Evolutionary conservation across 1,140 invertebrate species (phyloP).

Genomic region (Chrysoperla carnea): DNA sequence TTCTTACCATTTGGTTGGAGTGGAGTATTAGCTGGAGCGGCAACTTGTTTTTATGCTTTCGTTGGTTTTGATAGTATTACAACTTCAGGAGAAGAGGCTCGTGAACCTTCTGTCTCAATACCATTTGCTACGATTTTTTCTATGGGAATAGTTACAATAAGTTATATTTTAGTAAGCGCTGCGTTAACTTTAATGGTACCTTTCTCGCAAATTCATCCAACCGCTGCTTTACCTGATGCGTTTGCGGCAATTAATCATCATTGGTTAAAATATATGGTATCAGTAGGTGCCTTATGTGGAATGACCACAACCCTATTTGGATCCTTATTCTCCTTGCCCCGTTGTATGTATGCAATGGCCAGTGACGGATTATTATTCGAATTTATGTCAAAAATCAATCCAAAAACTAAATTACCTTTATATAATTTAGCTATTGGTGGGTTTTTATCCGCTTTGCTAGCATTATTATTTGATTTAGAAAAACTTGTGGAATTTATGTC

Average conservation of each 20-base stretch:
- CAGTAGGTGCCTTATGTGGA: conserved; percentile 72
- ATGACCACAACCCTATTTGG: conserved; percentile 79
- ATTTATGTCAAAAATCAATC: conserved; percentile 55
- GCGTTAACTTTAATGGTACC: conserved; percentile 74
- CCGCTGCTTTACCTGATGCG: conserved; percentile 70
- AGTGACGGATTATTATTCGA: conserved; percentile 70
- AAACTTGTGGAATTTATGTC: conserved; percentile 90
- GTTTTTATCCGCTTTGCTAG: conserved; percentile 55
- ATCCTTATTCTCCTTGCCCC: conserved; percentile 63
- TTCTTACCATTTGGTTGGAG: conserved; percentile 67
- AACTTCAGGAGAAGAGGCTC: conserved; percentile 72
- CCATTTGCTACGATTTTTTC: conserved; percentile 65
- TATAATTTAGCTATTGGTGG: conserved; percentile 66
- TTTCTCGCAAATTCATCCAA: conserved; percentile 50
- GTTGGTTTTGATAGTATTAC: conserved; percentile 79
- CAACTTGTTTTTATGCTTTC: conserved; percentile 80
- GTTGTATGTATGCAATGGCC: conserved; percentile 77
- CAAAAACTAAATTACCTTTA: conserved; percentile 66
- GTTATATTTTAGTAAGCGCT: conserved; percentile 64
- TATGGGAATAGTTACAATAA: conserved; percentile 57
- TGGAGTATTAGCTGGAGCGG: conserved; percentile 63
- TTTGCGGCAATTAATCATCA: conserved; percentile 50
- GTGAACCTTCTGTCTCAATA: conserved; percentile 59
- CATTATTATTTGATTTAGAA: conserved; percentile 73
- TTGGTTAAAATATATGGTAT: conserved; percentile 79